Percentiles rank a stretch among this genome's conserved stretches.
These are phyloP conservation scores for Sinelater perroti DNA, from an alignment of 2,888 invertebrate genomes.

Conservation along the genomic window DNA sequence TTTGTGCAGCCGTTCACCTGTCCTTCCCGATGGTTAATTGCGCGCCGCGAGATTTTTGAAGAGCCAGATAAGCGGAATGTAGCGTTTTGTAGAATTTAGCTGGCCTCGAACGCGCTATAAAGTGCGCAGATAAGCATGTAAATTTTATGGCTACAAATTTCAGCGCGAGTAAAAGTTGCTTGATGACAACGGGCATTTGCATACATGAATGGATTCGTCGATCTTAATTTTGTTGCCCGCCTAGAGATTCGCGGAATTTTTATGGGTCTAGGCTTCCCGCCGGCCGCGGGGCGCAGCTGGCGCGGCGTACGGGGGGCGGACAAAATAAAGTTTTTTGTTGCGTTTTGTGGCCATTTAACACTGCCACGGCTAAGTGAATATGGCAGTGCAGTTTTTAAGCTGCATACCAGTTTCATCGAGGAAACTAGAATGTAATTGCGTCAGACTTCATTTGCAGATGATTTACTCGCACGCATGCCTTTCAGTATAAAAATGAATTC, in stretches of 20 bases:
- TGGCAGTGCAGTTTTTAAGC: too few species aligned
- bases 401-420: too few species aligned
- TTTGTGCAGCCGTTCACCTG: constrained; percentile 44
- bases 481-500: too few species aligned
- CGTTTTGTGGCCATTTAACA: too few species aligned
- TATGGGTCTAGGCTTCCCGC: constrained; percentile 20
- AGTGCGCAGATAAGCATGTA: constrained; percentile 53
- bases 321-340: too few species aligned
- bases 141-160: constrained; percentile 28
- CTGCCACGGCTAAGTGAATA: too few species aligned
- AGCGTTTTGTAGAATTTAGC: constrained; percentile 21
- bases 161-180: constrained; percentile 26
- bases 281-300: too few species aligned
- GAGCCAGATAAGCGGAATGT: constrained; percentile 18
- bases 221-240: constrained; percentile 20
- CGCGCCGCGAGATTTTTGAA: constrained; percentile 14
- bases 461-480: too few species aligned
- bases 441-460: too few species aligned
- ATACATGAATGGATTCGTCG: constrained; percentile 30
- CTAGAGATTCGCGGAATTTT: constrained; percentile 25
- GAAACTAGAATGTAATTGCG: too few species aligned
- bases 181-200: constrained; percentile 27
- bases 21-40: constrained; percentile 21
- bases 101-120: constrained; percentile 20
- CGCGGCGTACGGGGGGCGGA: too few species aligned